These are phyloP conservation scores for Laticauda laticaudata DNA, from an alignment of 2,113 vertebrate species.

Conservation along the genomic window DNA sequence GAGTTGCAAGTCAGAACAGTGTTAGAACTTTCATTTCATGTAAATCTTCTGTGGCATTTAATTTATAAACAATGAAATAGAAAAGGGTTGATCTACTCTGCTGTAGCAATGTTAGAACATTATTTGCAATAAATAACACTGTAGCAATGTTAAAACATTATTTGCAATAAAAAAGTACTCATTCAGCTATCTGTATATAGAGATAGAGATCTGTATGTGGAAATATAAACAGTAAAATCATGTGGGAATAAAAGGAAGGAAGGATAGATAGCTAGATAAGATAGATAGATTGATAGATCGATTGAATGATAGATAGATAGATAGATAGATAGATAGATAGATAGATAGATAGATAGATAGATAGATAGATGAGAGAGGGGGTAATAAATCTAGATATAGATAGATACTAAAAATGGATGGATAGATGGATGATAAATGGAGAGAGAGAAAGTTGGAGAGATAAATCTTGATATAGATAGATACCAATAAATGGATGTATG, in stretches of 20 bases:
- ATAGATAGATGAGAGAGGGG: too few species aligned
- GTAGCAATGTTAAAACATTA: background rate
- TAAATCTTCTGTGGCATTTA: background rate
- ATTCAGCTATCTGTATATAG: background rate
- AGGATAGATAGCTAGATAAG: background rate
- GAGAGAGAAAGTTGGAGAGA: too few species aligned
- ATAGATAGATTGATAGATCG: too few species aligned
- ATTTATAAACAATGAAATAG: background rate
- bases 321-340: background rate
- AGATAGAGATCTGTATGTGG: too few species aligned
- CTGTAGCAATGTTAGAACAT: background rate
- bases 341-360: background rate
- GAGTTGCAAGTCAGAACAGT: background rate
- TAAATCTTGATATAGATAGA: too few species aligned
- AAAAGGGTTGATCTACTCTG: background rate
- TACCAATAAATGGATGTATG: too few species aligned
- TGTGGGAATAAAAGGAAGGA: background rate
- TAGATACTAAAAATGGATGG: too few species aligned
- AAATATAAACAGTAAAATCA: background rate
- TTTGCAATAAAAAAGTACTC: background rate
- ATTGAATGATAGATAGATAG: background rate
- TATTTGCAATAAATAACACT: background rate
- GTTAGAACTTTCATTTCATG: background rate
- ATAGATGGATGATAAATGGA: too few species aligned
- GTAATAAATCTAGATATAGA: too few species aligned